Evolutionary conservation across 2,113 vertebrate species (phyloP).

Genomic region (Alosa alosa): DNA sequence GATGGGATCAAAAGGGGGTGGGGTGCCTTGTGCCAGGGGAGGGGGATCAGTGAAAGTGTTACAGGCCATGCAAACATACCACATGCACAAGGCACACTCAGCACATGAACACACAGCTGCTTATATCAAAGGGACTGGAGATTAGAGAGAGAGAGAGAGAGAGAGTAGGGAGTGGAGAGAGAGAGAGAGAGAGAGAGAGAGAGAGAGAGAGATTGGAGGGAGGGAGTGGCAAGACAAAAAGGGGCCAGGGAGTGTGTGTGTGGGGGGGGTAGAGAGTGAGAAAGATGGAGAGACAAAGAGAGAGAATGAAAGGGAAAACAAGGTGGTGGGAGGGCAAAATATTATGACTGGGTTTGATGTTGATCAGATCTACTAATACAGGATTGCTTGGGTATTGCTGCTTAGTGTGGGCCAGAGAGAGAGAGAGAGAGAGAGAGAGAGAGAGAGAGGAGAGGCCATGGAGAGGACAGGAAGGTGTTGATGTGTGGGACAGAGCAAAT

Average conservation of each 20-base stretch:
- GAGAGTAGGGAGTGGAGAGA: not conserved
- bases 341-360: not conserved
- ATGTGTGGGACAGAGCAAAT: conserved; percentile 64
- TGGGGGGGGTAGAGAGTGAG: not conserved
- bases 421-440: not conserved
- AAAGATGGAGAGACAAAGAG: not conserved
- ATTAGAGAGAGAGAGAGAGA: not conserved
- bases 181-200: not conserved
- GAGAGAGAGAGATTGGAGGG: not conserved
- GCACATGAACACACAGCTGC: conserved; percentile 10
- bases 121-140: not conserved
- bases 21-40: conserved; percentile 28
- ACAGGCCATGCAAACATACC: not conserved
- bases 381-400: not conserved
- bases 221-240: not conserved
- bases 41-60: conserved; percentile 14
- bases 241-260: not conserved
- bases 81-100: not conserved
- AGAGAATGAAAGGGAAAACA: not conserved
- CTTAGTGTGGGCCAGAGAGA: not conserved
- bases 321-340: not conserved
- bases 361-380: not conserved
- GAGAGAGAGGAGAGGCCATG: conserved; percentile 17
- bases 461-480: conserved; percentile 41
- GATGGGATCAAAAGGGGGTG: not conserved